These are phyloP conservation scores for Lumbricus terrestris DNA, from an alignment of 2,888 invertebrate genomes.

Conservation along the genomic window DNA sequence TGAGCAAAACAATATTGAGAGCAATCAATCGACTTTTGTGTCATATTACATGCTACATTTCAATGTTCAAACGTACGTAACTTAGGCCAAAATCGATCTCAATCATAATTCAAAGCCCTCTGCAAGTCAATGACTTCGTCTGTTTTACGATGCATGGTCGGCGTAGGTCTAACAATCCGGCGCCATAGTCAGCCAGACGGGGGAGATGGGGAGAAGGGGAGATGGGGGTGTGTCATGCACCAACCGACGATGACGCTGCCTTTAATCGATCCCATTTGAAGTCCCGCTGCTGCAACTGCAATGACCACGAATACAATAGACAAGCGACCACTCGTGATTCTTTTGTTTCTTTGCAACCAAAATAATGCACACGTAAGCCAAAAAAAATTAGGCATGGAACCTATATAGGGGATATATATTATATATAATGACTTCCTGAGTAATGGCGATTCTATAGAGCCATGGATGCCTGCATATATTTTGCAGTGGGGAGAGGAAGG, in stretches of 20 bases:
- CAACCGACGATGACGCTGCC: neutral
- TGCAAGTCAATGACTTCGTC: neutral
- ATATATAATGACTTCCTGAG: neutral
- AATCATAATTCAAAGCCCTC: neutral
- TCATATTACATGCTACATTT: neutral
- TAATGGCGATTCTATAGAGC: neutral
- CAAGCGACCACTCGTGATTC: neutral
- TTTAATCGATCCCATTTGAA: neutral
- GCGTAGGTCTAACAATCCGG: neutral
- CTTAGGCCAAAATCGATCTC: neutral
- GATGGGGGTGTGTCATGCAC: too few species aligned
- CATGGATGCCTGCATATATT: too few species aligned
- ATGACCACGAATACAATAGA: neutral
- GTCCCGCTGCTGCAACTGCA: too few species aligned
- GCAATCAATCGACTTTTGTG: neutral
- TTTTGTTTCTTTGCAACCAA: neutral
- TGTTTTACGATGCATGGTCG: neutral
- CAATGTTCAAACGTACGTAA: conserved; percentile 3
- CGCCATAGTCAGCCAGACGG: neutral
- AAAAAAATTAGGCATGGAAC: neutral
- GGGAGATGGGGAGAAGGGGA: too few species aligned
- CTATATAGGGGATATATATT: too few species aligned
- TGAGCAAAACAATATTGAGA: neutral
- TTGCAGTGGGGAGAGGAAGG: too few species aligned
- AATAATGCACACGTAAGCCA: neutral